Percentiles rank a stretch among this genome's conserved stretches.
Conservation (phyloP, 2,888 invertebrate genomes). For the Plagiodera versicolora region DNA sequence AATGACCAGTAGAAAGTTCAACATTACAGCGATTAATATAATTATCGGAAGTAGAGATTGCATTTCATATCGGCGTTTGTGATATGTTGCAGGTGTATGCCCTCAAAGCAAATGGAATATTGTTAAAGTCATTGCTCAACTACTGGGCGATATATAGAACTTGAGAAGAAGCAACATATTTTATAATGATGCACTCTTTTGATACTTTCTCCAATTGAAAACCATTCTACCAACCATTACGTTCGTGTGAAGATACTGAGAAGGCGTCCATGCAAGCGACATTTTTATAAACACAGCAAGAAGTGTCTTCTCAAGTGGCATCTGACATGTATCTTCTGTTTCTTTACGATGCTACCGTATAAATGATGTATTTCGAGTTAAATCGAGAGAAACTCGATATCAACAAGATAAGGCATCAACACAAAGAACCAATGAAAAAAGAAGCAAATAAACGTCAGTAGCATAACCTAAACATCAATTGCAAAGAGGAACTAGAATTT, state of each 20-base stretch:
- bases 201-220: not conserved
- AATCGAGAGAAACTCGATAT: not conserved
- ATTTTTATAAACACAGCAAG: slow-evolving; percentile 1
- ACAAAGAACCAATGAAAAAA: not conserved
- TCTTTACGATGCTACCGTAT: not conserved
- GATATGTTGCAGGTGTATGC: slow-evolving; percentile 14
- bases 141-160: not conserved
- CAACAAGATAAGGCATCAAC: not conserved
- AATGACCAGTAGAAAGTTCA: not conserved
- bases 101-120: not conserved
- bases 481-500: too few species aligned
- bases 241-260: not conserved
- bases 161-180: not conserved
- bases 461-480: too few species aligned
- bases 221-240: not conserved
- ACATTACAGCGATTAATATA: not conserved
- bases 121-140: not conserved
- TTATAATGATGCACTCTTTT: too few species aligned
- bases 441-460: not conserved
- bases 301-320: not conserved
- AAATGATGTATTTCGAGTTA: slow-evolving; percentile 1
- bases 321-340: not conserved
- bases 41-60: not conserved
- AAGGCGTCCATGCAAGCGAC: not conserved
- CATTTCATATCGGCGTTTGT: not conserved